Conservation (phyloP, 2,113 vertebrate genomes). For the Thunnus thynnus region DNA sequence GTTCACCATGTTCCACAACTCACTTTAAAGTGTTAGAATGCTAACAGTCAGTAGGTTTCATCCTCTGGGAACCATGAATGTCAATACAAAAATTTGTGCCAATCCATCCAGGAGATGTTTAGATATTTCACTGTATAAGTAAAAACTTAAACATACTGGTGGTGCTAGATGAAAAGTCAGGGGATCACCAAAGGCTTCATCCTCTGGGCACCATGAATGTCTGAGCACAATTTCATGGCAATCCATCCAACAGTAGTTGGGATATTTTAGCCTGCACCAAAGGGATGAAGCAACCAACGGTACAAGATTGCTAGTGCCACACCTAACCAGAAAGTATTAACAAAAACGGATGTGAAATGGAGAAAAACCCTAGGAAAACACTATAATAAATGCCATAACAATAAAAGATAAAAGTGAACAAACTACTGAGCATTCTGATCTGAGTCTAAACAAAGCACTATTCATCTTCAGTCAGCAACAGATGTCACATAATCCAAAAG, state of each 20-base stretch:
- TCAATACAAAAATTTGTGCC: neutral
- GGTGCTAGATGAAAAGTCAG: no score
- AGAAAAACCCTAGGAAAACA: neutral
- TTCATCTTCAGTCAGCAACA: neutral
- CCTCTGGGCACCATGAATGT: neutral
- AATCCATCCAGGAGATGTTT: neutral
- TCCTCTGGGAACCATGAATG: neutral
- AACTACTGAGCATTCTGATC: no score
- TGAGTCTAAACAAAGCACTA: no score
- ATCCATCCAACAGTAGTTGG: neutral
- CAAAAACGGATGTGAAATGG: neutral
- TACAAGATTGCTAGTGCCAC: no score
- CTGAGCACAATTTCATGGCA: neutral
- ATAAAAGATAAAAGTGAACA: neutral
- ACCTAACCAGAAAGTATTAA: neutral
- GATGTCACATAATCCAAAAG: neutral
- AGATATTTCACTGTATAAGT: no score
- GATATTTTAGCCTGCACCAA: neutral
- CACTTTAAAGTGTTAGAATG: neutral
- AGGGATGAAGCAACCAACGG: no score
- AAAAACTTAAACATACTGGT: no score
- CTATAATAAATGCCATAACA: neutral
- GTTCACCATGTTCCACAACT: no score
- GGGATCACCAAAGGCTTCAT: no score
- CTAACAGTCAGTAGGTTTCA: neutral